Evolutionary conservation across 2,113 vertebrate genomes (phyloP).

Genomic region (Turnix velox): DNA sequence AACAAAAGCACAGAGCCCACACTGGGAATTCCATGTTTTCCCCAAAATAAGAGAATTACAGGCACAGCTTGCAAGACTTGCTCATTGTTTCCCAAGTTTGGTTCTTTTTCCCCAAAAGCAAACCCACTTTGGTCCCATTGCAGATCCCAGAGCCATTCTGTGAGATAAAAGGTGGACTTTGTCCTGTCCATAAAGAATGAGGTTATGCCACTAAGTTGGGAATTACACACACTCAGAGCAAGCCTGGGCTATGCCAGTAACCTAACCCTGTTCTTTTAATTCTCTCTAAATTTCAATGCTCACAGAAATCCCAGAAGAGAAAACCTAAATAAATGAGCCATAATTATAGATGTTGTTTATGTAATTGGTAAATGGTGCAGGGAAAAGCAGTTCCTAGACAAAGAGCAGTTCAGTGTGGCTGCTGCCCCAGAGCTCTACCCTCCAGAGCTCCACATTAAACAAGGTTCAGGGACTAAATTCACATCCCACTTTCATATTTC

Average conservation of each 20-base stretch:
- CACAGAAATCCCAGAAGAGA: slow-evolving; percentile 11
- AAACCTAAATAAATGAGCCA: slow-evolving; percentile 29
- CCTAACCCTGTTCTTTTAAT: background rate
- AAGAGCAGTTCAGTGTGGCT: background rate
- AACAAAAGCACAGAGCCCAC: background rate
- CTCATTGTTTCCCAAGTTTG: background rate
- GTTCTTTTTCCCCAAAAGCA: background rate
- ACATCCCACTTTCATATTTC: background rate
- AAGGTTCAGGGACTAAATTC: background rate
- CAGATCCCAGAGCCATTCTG: background rate
- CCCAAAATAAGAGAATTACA: background rate
- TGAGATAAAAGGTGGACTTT: too few species aligned
- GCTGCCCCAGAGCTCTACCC: background rate
- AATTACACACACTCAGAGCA: background rate
- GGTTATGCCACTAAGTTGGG: background rate
- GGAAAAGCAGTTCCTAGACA: background rate
- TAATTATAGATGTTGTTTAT: slow-evolving; percentile 12
- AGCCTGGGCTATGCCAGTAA: background rate
- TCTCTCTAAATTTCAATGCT: background rate
- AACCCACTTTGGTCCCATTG: background rate
- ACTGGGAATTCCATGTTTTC: background rate
- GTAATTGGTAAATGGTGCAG: slow-evolving; percentile 19
- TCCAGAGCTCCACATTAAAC: background rate
- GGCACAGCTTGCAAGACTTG: background rate
- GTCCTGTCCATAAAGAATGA: background rate